phyloP scores from a whole-genome alignment of 2,888 invertebrate genomes.

The Drosophila cyrtoloma region DNA sequence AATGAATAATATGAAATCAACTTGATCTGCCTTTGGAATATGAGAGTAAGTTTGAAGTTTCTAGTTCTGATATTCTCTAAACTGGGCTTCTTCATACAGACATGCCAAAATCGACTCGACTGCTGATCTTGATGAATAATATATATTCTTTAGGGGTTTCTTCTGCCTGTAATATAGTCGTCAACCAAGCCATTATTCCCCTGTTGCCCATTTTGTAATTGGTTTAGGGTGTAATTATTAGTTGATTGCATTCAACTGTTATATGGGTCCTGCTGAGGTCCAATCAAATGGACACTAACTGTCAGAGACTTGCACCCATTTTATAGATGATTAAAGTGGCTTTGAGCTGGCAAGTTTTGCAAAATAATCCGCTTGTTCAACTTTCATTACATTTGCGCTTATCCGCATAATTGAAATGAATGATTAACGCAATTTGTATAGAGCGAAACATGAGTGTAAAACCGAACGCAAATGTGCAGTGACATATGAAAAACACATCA shows the following conservation, averaged over 20 bases:
- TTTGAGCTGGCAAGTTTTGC: slow-evolving; percentile 61
- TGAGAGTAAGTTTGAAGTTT: too few relatives aligned
- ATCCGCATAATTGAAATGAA: slow-evolving; percentile 81
- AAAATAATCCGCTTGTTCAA: slow-evolving; percentile 76
- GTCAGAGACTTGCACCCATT: slow-evolving; percentile 41
- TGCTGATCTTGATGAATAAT: not conserved
- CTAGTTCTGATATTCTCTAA: too few relatives aligned
- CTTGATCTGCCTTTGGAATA: too few relatives aligned
- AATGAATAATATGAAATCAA: too few relatives aligned
- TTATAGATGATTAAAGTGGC: slow-evolving; percentile 73
- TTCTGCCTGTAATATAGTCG: too few relatives aligned
- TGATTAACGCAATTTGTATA: slow-evolving; percentile 70
- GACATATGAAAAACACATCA: slow-evolving; percentile 82
- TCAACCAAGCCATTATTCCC: too few relatives aligned
- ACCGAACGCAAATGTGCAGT: slow-evolving; percentile 64
- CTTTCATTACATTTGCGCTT: slow-evolving; percentile 79
- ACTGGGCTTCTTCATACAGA: not conserved
- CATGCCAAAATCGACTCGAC: not conserved
- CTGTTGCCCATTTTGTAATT: not conserved
- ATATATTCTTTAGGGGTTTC: not conserved
- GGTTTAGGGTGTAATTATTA: slow-evolving; percentile 7
- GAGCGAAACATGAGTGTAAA: slow-evolving; percentile 26
- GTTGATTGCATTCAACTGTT: slow-evolving; percentile 10
- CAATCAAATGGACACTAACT: slow-evolving; percentile 55
- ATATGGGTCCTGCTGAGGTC: slow-evolving; percentile 26